These are phyloP conservation scores for Eubasilissa splendida DNA, from an alignment of 2,888 invertebrate genomes.

Conservation along the genomic window DNA sequence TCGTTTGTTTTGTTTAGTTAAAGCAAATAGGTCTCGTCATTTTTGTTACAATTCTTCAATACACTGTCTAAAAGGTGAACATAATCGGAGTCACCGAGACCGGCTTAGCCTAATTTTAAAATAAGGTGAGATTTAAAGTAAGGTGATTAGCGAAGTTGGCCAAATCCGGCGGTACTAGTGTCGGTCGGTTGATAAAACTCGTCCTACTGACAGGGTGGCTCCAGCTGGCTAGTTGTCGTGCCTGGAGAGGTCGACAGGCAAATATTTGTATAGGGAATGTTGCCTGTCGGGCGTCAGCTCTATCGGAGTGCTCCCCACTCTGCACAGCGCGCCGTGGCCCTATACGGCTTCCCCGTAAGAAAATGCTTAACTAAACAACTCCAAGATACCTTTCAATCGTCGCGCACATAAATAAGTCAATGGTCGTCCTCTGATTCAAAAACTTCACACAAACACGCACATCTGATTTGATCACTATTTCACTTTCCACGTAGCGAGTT, in stretches of 20 bases:
- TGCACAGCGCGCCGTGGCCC: constrained; percentile 8
- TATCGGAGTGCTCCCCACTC: constrained; percentile 60
- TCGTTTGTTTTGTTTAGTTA: constrained; percentile 61
- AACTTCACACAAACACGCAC: constrained; percentile 53
- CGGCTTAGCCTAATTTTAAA: constrained; percentile 41
- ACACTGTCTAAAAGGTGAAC: constrained; percentile 41
- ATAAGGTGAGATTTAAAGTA: constrained; percentile 35
- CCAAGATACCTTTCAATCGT: constrained; percentile 58
- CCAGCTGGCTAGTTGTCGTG: constrained; percentile 15
- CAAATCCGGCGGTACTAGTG: too few relatives aligned
- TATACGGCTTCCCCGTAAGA: constrained; percentile 2
- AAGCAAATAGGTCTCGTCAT: constrained; percentile 58
- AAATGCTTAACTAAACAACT: constrained; percentile 58
- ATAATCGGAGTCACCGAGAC: constrained; percentile 41
- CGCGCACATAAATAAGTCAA: constrained; percentile 56
- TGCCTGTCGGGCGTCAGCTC: constrained; percentile 47
- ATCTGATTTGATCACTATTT: constrained; percentile 47
- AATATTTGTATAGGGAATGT: constrained; percentile 59
- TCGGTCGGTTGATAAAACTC: too few relatives aligned
- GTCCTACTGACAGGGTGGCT: background rate
- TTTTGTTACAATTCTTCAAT: constrained; percentile 38
- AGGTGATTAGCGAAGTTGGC: constrained; percentile 3
- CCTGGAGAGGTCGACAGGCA: constrained; percentile 40
- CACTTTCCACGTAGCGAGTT: constrained; percentile 43
- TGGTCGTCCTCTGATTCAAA: constrained; percentile 56